Percentiles rank a stretch among this genome's conserved stretches.
Evolutionary conservation across 1,140 invertebrate species (phyloP).

Genomic region (Bombus huntii): DNA sequence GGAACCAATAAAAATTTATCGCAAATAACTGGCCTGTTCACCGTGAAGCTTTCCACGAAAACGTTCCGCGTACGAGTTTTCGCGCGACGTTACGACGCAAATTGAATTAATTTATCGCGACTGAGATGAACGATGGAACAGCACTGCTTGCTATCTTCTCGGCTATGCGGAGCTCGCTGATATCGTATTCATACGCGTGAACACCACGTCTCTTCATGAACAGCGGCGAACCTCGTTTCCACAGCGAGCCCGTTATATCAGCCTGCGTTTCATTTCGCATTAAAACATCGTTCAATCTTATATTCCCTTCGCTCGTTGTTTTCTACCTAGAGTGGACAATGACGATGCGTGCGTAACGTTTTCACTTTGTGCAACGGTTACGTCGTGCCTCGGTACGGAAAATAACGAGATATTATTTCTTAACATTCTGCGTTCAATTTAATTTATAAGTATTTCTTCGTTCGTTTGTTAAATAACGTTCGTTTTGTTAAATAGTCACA

Average conservation of each 20-base stretch:
- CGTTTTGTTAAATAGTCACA: too few species aligned
- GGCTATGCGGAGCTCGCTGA: not conserved
- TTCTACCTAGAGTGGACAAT: not conserved
- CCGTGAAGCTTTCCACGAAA: not conserved
- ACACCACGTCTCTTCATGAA: not conserved
- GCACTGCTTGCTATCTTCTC: not conserved
- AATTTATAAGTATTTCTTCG: not conserved
- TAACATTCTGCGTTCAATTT: not conserved
- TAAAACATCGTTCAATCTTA: not conserved
- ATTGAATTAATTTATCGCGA: constrained; percentile 46
- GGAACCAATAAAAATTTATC: not conserved
- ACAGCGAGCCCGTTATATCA: not conserved
- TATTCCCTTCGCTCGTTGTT: not conserved
- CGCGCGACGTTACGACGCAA: not conserved
- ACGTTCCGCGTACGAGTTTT: not conserved
- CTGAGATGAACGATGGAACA: constrained; percentile 28
- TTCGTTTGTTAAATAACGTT: not conserved
- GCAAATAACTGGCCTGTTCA: not conserved
- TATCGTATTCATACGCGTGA: constrained; percentile 23
- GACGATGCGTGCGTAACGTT: too few species aligned
- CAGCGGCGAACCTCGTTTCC: not conserved
- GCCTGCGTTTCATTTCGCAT: constrained; percentile 5
- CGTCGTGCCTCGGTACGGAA: not conserved
- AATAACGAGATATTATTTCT: not conserved
- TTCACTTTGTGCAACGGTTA: not conserved